phyloP scores from a whole-genome alignment of 1,140 invertebrate species.

The Vanessa tameamea region DNA sequence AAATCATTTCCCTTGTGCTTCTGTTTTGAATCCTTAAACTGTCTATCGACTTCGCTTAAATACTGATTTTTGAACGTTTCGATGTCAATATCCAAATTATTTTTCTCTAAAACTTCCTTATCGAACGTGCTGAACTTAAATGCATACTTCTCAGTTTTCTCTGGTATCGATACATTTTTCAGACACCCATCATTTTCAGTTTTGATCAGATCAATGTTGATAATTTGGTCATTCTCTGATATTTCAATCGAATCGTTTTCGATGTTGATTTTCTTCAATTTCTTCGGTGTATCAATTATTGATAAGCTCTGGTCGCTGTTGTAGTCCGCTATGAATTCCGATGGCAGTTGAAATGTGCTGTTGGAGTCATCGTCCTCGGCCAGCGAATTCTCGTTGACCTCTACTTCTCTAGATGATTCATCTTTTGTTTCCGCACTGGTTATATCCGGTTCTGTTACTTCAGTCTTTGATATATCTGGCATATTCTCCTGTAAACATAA shows the following conservation, averaged over 20 bases:
- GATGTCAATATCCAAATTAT: slow-evolving; percentile 50
- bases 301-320: slow-evolving; percentile 13
- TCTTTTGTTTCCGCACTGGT: neutral
- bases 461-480: no score
- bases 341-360: neutral
- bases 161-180: slow-evolving; percentile 32
- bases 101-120: slow-evolving; percentile 46
- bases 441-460: no score
- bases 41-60: slow-evolving; percentile 53
- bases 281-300: slow-evolving; percentile 47
- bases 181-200: slow-evolving; percentile 24
- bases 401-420: neutral
- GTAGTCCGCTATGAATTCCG: slow-evolving; percentile 6
- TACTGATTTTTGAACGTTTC: slow-evolving; percentile 66
- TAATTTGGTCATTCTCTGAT: slow-evolving; percentile 48
- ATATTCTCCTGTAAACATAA: no score
- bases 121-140: slow-evolving; percentile 56
- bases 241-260: slow-evolving; percentile 61
- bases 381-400: neutral
- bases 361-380: neutral
- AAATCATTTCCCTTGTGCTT: neutral
- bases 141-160: slow-evolving; percentile 42
- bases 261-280: slow-evolving; percentile 50
- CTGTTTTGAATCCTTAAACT: slow-evolving; percentile 8
- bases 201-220: slow-evolving; percentile 55